Percentiles rank a stretch among this genome's conserved stretches.
phyloP scores from a whole-genome alignment of 2,797 vertebrate species.

The Novumbra hubbsi region DNA sequence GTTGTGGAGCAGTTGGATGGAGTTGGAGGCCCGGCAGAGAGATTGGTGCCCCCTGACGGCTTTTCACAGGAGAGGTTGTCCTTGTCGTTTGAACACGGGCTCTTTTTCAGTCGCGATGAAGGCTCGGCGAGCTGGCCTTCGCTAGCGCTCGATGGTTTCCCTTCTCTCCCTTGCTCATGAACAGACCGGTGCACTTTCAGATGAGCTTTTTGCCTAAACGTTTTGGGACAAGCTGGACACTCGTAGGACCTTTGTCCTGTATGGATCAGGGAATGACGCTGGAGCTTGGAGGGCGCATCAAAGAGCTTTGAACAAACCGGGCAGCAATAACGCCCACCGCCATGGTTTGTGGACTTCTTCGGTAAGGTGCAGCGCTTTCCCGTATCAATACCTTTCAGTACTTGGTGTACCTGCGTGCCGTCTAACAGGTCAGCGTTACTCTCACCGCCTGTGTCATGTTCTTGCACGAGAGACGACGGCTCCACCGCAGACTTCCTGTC shows the following conservation, averaged over 20 bases:
- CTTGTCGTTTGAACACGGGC: neutral
- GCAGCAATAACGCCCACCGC: constrained; percentile 62
- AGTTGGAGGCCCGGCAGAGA: neutral
- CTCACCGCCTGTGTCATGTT: neutral
- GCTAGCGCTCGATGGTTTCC: neutral
- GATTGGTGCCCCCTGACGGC: neutral
- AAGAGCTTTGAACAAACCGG: constrained; percentile 64
- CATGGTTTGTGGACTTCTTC: constrained; percentile 42
- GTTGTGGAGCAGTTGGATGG: neutral
- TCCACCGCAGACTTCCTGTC: constrained; percentile 1
- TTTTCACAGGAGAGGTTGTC: neutral
- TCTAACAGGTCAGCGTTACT: neutral
- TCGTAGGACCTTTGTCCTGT: constrained; percentile 75
- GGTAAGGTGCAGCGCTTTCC: constrained; percentile 30
- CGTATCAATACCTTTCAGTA: constrained; percentile 1
- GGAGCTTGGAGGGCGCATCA: constrained; percentile 72
- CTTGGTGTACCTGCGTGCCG: constrained; percentile 40
- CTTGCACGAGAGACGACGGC: neutral
- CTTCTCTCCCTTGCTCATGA: constrained; percentile 2
- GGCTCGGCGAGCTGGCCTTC: neutral
- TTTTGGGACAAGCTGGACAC: constrained; percentile 72
- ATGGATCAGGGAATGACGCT: constrained; percentile 74
- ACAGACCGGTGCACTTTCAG: constrained; percentile 70
- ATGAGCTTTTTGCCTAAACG: constrained; percentile 73
- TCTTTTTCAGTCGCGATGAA: neutral